A percentile compares a stretch with the other conserved stretches of the same genome.
phyloP scores from a whole-genome alignment of 2,888 invertebrate species.

The Malachius bipustulatus region DNA sequence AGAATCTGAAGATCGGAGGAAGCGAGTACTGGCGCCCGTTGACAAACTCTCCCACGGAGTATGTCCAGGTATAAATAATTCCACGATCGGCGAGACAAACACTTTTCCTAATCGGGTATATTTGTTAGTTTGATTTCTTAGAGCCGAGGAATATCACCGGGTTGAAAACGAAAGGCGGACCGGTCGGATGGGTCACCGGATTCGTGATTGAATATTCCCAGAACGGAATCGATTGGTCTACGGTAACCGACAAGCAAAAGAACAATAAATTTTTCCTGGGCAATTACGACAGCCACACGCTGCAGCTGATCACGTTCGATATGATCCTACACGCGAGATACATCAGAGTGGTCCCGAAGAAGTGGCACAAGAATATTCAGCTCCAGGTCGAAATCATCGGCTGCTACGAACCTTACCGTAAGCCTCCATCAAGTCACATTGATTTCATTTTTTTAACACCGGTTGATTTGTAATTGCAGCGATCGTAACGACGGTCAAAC shows the following conservation, averaged over 20 bases:
- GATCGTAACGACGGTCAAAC: slow-evolving; percentile 1
- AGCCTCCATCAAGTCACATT: slow-evolving; percentile 26
- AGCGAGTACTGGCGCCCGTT: slow-evolving; percentile 53
- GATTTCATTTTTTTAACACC: not conserved
- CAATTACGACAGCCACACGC: slow-evolving; percentile 54
- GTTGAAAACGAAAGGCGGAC: slow-evolving; percentile 59
- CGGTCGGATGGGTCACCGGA: slow-evolving; percentile 60
- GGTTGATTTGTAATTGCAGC: not conserved
- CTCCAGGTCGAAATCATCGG: slow-evolving; percentile 67
- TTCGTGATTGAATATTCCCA: slow-evolving; percentile 64
- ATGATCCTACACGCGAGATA: slow-evolving; percentile 61
- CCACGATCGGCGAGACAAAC: not conserved
- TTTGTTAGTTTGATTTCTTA: slow-evolving; percentile 59
- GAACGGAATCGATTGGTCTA: slow-evolving; percentile 59
- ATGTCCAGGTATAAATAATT: slow-evolving; percentile 48
- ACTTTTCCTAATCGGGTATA: slow-evolving; percentile 17
- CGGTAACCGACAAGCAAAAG: slow-evolving; percentile 44
- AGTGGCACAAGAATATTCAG: slow-evolving; percentile 63
- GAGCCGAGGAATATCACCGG: slow-evolving; percentile 68
- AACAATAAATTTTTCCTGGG: slow-evolving; percentile 53
- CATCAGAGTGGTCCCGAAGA: slow-evolving; percentile 56
- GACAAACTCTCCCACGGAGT: slow-evolving; percentile 55
- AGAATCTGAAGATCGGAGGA: slow-evolving; percentile 38
- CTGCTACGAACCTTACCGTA: slow-evolving; percentile 63
- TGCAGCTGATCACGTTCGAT: slow-evolving; percentile 54